Evolutionary conservation across 1,140 invertebrate genomes (phyloP).

Genomic region (Campoletis sonorensis): DNA sequence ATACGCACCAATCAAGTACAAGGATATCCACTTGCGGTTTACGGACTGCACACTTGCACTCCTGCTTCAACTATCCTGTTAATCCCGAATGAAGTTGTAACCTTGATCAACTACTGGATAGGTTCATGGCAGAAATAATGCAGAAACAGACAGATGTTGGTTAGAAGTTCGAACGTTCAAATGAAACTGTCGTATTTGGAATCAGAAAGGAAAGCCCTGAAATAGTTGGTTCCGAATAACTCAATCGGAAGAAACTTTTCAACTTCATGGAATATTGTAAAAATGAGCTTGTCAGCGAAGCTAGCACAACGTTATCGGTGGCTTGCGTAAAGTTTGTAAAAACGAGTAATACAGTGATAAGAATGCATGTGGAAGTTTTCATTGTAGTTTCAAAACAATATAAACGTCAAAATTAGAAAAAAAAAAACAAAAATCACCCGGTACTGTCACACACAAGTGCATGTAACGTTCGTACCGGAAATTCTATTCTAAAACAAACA

Average conservation of each 20-base stretch:
- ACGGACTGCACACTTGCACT: background rate
- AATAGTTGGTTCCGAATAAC: no score
- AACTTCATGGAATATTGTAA: no score
- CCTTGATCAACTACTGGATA: background rate
- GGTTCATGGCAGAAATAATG: background rate
- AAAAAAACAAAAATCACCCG: background rate
- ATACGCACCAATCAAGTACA: constrained; percentile 9
- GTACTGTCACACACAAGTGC: background rate
- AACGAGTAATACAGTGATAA: no score
- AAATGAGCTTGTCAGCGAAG: no score
- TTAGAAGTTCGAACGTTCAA: no score
- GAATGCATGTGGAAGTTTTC: background rate
- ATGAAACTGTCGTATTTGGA: no score
- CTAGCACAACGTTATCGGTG: no score
- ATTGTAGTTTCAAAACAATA: background rate
- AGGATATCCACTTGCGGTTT: constrained; percentile 26
- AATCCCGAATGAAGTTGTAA: background rate
- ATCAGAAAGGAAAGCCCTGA: no score
- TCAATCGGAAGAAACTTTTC: no score
- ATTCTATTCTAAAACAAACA: background rate
- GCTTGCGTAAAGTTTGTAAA: no score
- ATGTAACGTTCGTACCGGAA: background rate
- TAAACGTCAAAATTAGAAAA: background rate
- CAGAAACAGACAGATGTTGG: no score
- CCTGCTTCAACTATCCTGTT: background rate